Evolutionary conservation across 2,888 invertebrate species (phyloP).

Genomic region (Cephus pulcher): DNA sequence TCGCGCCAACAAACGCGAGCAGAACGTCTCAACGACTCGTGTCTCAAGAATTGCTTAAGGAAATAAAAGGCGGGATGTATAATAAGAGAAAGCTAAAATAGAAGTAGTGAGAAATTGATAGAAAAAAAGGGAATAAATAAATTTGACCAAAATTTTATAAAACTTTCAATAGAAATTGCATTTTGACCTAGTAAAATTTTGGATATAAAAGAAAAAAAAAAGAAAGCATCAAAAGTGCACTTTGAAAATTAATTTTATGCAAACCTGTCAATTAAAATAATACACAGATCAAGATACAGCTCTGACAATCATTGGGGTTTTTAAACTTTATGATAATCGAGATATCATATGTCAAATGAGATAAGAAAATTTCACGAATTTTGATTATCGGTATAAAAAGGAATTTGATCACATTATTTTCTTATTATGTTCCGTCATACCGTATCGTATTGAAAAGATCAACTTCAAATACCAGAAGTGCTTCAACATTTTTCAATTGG

Average conservation of each 20-base stretch:
- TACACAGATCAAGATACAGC: background rate
- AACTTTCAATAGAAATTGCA: background rate
- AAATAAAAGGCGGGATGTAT: background rate
- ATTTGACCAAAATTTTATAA: background rate
- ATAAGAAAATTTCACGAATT: background rate
- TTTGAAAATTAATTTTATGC: background rate
- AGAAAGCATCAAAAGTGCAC: background rate
- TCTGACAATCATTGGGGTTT: background rate
- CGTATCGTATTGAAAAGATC: background rate
- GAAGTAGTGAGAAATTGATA: background rate
- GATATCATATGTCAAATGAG: background rate
- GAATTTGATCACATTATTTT: background rate
- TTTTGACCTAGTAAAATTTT: background rate
- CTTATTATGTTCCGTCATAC: background rate
- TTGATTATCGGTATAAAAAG: background rate
- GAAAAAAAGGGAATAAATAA: background rate
- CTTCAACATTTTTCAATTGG: background rate
- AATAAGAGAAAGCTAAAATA: background rate
- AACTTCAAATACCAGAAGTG: background rate
- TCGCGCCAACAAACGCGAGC: constrained; percentile 20
- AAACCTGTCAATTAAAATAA: background rate
- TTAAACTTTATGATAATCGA: background rate
- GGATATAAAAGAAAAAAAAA: background rate
- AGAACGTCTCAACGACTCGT: constrained; percentile 5
- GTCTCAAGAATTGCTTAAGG: background rate